These are phyloP conservation scores for Epsilonema sp. DNA, from an alignment of 2,888 invertebrate species.

Conservation along the genomic window DNA sequence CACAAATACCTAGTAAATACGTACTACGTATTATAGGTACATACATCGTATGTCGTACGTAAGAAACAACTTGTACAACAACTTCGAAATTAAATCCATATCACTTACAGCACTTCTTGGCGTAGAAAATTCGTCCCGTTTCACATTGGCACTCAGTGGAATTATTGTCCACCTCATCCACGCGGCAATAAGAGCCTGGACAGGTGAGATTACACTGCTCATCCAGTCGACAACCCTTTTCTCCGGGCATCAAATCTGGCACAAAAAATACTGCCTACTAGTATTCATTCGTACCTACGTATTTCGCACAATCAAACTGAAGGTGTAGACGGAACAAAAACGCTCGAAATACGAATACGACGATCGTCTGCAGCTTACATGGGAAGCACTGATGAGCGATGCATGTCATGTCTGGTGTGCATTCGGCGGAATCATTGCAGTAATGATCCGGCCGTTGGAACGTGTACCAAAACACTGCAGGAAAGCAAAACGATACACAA, in stretches of 20 bases:
- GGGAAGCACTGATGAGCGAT: conserved; percentile 1
- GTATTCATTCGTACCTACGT: too few species aligned
- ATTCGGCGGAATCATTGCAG: not conserved
- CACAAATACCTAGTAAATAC: too few species aligned
- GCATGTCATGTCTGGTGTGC: conserved; percentile 6
- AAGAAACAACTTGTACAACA: too few species aligned
- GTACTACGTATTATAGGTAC: too few species aligned
- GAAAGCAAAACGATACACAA: not conserved
- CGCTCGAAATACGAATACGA: too few species aligned
- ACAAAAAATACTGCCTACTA: too few species aligned
- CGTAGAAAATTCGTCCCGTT: not conserved
- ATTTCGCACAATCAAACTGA: too few species aligned
- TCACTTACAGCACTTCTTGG: not conserved
- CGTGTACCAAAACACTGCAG: conserved; percentile 3
- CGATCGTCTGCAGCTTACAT: too few species aligned
- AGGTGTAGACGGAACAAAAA: too few species aligned
- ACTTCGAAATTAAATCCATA: too few species aligned
- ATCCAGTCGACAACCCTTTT: not conserved
- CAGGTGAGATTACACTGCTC: not conserved
- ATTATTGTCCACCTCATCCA: not conserved
- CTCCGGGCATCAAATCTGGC: not conserved
- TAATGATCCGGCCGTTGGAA: not conserved
- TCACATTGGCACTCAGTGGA: not conserved
- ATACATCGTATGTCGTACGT: too few species aligned
- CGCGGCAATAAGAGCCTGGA: not conserved